These are phyloP conservation scores for Dynastes hyllus DNA, from an alignment of 2,888 invertebrate genomes.

Conservation along the genomic window DNA sequence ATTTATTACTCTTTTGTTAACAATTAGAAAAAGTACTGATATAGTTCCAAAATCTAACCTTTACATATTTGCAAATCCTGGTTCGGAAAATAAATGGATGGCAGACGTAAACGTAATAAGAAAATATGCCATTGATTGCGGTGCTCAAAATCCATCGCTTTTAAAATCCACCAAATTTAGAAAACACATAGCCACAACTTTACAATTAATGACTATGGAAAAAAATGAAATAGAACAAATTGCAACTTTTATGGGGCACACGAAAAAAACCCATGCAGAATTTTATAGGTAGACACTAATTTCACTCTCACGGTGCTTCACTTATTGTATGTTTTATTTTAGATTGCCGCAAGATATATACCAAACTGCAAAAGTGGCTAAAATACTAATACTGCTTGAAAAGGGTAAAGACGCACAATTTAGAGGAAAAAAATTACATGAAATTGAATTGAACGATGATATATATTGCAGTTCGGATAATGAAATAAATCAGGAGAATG, in stretches of 20 bases:
- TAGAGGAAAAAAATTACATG: slow-evolving; percentile 4
- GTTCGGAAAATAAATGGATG: slow-evolving; percentile 52
- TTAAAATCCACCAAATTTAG: slow-evolving; percentile 43
- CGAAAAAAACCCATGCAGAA: slow-evolving; percentile 41
- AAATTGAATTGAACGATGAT: slow-evolving; percentile 9
- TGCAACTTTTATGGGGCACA: slow-evolving; percentile 39
- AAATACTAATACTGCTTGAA: background rate
- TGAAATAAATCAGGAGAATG: too few species aligned
- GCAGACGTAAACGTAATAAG: slow-evolving; percentile 44
- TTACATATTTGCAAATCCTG: slow-evolving; percentile 53
- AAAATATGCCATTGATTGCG: slow-evolving; percentile 42
- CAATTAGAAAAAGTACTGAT: background rate
- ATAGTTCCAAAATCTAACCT: background rate
- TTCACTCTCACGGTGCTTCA: too few species aligned
- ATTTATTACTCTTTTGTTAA: too few species aligned
- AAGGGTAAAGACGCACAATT: background rate
- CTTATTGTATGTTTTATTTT: background rate
- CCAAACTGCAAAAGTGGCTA: slow-evolving; percentile 22
- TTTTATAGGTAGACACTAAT: slow-evolving; percentile 21
- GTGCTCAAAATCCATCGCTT: slow-evolving; percentile 21
- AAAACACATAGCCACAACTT: slow-evolving; percentile 32
- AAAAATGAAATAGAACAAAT: slow-evolving; percentile 32
- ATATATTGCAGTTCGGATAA: too few species aligned
- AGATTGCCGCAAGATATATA: slow-evolving; percentile 32
- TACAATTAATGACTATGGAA: slow-evolving; percentile 32